Evolutionary conservation across 1,140 invertebrate species (phyloP).

Genomic region (Drosophila sucinea): DNA sequence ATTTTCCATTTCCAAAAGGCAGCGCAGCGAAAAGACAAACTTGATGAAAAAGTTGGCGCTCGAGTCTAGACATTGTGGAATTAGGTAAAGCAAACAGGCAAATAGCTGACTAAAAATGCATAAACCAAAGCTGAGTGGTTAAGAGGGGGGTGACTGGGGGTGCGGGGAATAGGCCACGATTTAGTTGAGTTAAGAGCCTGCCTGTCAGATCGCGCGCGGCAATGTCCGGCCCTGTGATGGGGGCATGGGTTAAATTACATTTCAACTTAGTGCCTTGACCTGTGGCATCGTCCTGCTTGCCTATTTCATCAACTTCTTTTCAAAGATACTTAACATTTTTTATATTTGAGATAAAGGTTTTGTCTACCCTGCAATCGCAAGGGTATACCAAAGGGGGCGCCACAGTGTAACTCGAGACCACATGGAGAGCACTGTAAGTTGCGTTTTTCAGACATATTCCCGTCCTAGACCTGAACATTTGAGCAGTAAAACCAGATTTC

Average conservation of each 20-base stretch:
- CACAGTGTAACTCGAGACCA: too few species aligned
- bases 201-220: neutral
- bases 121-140: slow-evolving; percentile 13
- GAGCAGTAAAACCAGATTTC: too few species aligned
- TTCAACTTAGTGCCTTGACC: slow-evolving; percentile 63
- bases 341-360: neutral
- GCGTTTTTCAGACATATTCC: too few species aligned
- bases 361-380: neutral
- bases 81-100: slow-evolving; percentile 53
- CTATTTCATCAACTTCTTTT: slow-evolving; percentile 7
- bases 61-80: slow-evolving; percentile 67
- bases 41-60: slow-evolving; percentile 47
- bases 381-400: neutral
- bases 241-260: slow-evolving; percentile 10
- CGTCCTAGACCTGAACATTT: too few species aligned
- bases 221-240: neutral
- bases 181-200: slow-evolving; percentile 17
- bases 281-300: slow-evolving; percentile 31
- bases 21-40: slow-evolving; percentile 66
- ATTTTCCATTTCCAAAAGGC: slow-evolving; percentile 13
- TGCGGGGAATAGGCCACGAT: neutral
- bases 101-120: slow-evolving; percentile 69
- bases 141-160: neutral
- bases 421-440: too few species aligned
- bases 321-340: slow-evolving; percentile 8